Base-by-base conservation (phyloP, 2,888 invertebrate genomes). In the Hyalella azteca region DNA sequence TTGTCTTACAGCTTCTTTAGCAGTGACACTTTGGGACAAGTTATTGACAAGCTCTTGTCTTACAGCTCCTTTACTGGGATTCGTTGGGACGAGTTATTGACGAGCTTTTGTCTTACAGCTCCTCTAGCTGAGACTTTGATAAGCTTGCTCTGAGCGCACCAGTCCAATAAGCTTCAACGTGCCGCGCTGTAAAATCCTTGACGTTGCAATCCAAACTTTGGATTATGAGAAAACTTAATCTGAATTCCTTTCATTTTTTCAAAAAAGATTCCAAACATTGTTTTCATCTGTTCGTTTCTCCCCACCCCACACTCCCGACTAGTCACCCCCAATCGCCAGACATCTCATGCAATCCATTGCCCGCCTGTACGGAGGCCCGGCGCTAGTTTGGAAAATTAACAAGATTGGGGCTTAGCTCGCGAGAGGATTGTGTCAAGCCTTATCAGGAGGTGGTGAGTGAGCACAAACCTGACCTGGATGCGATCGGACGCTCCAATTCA, bases 181-280 rank as follows among this genome's bases (percentile, higher is more conserved):
- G 3, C 66, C 5, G 66, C 36, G 29, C 39, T n/a, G 19, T 66
- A 66, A 66, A 66, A 66, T 66, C 66, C 36, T 36, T 3, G 66
- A 15, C 66, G 66, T 66, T 32, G 19, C n/a, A 22, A 26, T 39
- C 36, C 39, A 66, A 66, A 66, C 66, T 66, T 66, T 66, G 39
- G 36, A 66, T 39, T 36, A 66, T 66, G 66, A 36, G 66, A 19
- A 66, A 66, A 66, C 29, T 66, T 66, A 66, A 36, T 66, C 32
- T 36, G 36, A 66, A 66, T 66, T 66, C 66, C 36, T 66, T 32
- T 32, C 66, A 66, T 32, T 66, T 66, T 66, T 36, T 45, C 11
- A 45, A 11, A 36, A 36, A 19, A 32, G 39, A 32, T 19, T 36
- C 66, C 36, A 66, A 66, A 66, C 39, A 66, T 66, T 36, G 66